Evolutionary conservation across 1,140 invertebrate genomes (phyloP).

Genomic region (Stegodyphus dumicola): DNA sequence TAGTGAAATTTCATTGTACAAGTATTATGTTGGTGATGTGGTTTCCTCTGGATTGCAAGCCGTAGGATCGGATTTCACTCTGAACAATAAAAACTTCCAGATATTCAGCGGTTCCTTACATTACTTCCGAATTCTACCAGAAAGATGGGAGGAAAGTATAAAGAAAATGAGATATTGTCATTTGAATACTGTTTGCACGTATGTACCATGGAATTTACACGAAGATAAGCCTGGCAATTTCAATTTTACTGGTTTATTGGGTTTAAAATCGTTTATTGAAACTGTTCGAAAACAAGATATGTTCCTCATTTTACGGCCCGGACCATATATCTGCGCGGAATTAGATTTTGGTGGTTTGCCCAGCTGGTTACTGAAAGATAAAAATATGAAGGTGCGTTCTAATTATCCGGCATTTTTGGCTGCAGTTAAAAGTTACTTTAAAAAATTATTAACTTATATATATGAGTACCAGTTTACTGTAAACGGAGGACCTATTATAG

Average conservation of each 20-base stretch:
- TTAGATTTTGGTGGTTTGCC: constrained; percentile 71
- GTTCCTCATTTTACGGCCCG: constrained; percentile 69
- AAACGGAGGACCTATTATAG: constrained; percentile 69
- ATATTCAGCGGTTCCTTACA: constrained; percentile 72
- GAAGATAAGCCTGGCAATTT: constrained; percentile 66
- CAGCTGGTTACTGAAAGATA: constrained; percentile 65
- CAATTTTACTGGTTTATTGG: constrained; percentile 59
- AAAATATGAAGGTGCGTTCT: constrained; percentile 57
- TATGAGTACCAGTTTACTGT: constrained; percentile 66
- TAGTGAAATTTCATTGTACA: constrained; percentile 7
- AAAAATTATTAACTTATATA: constrained; percentile 66
- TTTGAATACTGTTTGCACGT: constrained; percentile 71
- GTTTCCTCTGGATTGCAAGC: constrained; percentile 31
- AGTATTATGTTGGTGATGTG: constrained; percentile 33
- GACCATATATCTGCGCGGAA: constrained; percentile 72
- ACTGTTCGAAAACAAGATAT: constrained; percentile 69
- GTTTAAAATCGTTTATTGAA: constrained; percentile 69
- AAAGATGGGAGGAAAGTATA: constrained; percentile 71
- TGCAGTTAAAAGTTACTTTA: constrained; percentile 66
- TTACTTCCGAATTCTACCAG: constrained; percentile 69
- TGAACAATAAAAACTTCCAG: constrained; percentile 71
- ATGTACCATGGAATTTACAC: constrained; percentile 72
- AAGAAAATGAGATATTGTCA: constrained; percentile 70
- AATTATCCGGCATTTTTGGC: constrained; percentile 64
- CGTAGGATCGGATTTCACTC: constrained; percentile 67